Base-by-base conservation (phyloP, 2,113 vertebrate species). In the Malurus elegans region DNA sequence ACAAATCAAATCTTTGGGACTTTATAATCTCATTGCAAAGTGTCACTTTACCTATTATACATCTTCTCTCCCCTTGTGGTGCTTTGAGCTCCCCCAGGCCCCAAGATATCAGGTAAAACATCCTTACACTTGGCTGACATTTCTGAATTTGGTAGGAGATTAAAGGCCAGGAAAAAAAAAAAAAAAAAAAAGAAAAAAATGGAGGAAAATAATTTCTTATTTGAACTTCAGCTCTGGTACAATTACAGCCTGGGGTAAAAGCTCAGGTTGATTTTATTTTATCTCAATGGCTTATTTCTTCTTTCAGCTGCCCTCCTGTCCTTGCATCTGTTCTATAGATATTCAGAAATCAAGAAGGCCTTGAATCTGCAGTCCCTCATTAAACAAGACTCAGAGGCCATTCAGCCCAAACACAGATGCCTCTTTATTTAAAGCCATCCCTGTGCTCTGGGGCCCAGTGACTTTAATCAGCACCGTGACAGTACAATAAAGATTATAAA, bases 191-290 rank as follows among this genome's bases (percentile, higher is more conserved):
- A 38, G 10, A 38, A 36, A 36, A 36, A 38, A n/a, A 23, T 20
- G 4, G 3, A 40, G 4, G 4, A n/a, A 71, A 75, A 87, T 8
- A 75, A 81, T 86, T 78, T 92, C 60, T 64, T 72, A 50, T 94
- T 88, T 94, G 50, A 96, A 88, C 86, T 83, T 95, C 40, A 92
- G 18, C 31, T 74, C 51, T 84, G 38, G 51, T 80, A 92, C 84
- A 76, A 60, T 90, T 90, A 79, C 29, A 86, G 66, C 72, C 72
- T 81, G 47, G 34, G 40, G 84, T 62, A 96, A 89, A 93, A 75
- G 24, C 88, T 85, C 72, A 73, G 81, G 38, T 70, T 96, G 54
- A 76, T 83, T 90, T 66, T 45, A 45, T 93, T 95, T 91, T 82
- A 92, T 93, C 79, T 79, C 75, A 79, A 71, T 40, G 19, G 26